These are phyloP conservation scores for Hyalella azteca DNA, from an alignment of 2,888 invertebrate genomes.

Conservation along the genomic window DNA sequence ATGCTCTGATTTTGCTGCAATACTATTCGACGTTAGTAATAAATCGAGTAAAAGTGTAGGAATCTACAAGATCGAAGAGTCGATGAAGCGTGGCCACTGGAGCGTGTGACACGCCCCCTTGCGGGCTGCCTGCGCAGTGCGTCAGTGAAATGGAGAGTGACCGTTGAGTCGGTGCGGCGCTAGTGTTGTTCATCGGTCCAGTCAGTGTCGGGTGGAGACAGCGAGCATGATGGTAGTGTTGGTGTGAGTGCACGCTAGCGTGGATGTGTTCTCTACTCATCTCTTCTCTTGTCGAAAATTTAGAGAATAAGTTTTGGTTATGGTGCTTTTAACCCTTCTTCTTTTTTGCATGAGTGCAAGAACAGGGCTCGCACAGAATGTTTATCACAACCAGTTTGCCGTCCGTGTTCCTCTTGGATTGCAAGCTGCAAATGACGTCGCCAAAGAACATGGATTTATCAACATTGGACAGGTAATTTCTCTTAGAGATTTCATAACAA, in stretches of 20 bases:
- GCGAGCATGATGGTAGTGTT: slow-evolving; percentile 20
- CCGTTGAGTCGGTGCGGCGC: slow-evolving; percentile 1
- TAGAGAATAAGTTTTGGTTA: slow-evolving; percentile 24
- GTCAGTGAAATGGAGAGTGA: slow-evolving; percentile 35
- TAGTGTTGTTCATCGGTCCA: neutral
- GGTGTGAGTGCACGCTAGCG: slow-evolving; percentile 11
- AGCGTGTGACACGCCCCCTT: neutral
- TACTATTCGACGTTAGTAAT: too few relatives aligned
- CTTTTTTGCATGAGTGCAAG: slow-evolving; percentile 26
- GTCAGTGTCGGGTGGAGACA: slow-evolving; percentile 10
- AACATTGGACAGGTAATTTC: slow-evolving; percentile 19
- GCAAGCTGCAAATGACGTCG: slow-evolving; percentile 4
- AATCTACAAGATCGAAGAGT: too few relatives aligned
- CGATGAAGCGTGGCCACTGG: neutral
- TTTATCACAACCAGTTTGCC: slow-evolving; percentile 26
- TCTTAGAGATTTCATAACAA: too few relatives aligned
- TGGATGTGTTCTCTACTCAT: slow-evolving; percentile 19
- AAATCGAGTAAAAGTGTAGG: too few relatives aligned
- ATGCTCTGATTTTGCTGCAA: too few relatives aligned
- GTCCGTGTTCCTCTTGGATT: slow-evolving; percentile 15
- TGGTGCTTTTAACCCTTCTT: slow-evolving; percentile 15
- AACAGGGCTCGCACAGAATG: neutral
- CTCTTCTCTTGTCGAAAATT: slow-evolving; percentile 29
- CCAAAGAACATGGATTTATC: slow-evolving; percentile 27
- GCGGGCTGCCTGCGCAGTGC: slow-evolving; percentile 3